Conservation (phyloP, 2,888 invertebrate genomes). For the Polydesmus complanatus region DNA sequence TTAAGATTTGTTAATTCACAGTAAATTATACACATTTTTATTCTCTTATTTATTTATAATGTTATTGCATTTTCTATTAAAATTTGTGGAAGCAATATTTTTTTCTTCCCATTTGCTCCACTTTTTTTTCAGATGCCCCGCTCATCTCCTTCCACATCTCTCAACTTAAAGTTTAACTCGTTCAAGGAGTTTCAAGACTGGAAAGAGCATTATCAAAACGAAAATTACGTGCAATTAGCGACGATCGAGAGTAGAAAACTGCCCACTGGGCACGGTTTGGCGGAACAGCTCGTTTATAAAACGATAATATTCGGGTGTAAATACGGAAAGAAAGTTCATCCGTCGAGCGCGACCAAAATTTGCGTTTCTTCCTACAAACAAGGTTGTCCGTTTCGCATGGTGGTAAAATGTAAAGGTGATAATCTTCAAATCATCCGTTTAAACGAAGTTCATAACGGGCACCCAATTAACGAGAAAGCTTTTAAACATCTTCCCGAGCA, state of each 20-base stretch:
- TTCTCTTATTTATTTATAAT: neutral
- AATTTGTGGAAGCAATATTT: neutral
- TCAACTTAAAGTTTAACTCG: neutral
- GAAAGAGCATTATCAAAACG: neutral
- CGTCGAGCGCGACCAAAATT: neutral
- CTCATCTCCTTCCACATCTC: neutral
- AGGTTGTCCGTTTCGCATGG: neutral
- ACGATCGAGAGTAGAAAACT: neutral
- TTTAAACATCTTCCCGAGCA: neutral
- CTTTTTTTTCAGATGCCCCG: neutral
- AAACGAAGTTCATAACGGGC: neutral
- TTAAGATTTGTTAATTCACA: no score
- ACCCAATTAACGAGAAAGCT: neutral
- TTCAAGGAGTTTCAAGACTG: neutral
- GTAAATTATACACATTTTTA: no score
- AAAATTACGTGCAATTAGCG: neutral
- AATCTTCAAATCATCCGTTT: neutral
- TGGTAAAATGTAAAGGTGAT: neutral
- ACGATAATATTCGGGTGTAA: neutral
- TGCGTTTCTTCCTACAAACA: neutral
- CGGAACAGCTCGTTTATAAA: neutral
- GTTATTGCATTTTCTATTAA: neutral
- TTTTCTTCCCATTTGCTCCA: neutral
- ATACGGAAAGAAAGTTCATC: neutral
- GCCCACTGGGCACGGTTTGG: neutral